These are phyloP conservation scores for Julus scandinavius DNA, from an alignment of 2,888 invertebrate genomes.

Conservation along the genomic window DNA sequence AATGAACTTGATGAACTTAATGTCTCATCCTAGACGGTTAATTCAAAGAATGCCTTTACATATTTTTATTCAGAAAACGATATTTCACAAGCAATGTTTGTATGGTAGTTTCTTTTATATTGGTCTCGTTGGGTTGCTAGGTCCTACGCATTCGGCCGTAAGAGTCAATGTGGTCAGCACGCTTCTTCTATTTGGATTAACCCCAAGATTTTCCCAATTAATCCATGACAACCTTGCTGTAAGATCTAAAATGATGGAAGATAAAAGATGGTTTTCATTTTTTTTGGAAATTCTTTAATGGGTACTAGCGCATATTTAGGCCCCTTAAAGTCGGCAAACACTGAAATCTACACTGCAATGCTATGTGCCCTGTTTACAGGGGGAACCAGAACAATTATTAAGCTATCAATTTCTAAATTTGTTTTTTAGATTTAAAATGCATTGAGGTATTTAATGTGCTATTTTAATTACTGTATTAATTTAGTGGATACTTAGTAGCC, in stretches of 20 bases:
- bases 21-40: background rate
- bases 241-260: conserved; percentile 75
- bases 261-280: no score
- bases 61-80: background rate
- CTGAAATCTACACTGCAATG: background rate
- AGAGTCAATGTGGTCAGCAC: conserved; percentile 70
- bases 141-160: conserved; percentile 9
- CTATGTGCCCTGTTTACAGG: background rate
- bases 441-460: no score
- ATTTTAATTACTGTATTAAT: no score
- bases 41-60: background rate
- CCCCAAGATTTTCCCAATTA: conserved; percentile 98
- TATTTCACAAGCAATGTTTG: background rate
- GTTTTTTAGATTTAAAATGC: no score
- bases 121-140: background rate
- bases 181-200: conserved; percentile 87
- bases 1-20: background rate
- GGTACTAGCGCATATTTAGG: no score
- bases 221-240: conserved; percentile 98
- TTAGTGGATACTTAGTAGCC: no score
- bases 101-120: background rate
- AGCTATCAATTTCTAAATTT: no score
- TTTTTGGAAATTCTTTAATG: no score
- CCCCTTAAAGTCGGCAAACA: background rate
- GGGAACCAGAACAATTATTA: background rate